Conservation (phyloP, 2,113 vertebrate species). For the Ceratotherium simum region DNA sequence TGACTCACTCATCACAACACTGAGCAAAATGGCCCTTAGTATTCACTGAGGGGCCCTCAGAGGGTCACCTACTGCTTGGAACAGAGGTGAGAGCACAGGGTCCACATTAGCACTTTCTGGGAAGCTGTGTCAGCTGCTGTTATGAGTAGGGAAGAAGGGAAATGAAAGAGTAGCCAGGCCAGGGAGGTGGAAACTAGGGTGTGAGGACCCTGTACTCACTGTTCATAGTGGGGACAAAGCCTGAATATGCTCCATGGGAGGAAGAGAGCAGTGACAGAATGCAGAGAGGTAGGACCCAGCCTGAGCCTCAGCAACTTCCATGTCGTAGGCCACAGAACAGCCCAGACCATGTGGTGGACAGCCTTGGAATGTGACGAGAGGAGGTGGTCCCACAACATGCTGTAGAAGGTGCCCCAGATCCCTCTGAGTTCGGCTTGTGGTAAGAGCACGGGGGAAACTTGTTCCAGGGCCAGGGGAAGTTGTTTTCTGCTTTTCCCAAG, state of each 20-base stretch:
- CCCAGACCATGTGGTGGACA: accelerated
- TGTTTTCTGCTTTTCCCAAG: background rate
- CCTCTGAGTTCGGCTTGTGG: background rate
- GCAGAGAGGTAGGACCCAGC: no score
- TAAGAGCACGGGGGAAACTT: background rate
- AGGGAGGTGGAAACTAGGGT: no score
- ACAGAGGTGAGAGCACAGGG: background rate
- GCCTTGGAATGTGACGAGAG: accelerated
- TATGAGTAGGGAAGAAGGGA: background rate
- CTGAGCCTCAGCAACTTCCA: background rate
- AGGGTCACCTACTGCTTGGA: no score
- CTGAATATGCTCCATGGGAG: no score
- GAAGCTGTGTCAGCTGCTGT: background rate
- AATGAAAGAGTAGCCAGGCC: background rate
- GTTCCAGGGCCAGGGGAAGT: background rate
- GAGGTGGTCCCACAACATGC: background rate
- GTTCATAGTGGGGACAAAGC: background rate
- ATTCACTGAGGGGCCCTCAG: background rate
- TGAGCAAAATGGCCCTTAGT: background rate
- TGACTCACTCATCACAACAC: no score
- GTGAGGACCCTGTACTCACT: background rate
- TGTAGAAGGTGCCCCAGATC: background rate
- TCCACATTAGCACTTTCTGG: background rate
- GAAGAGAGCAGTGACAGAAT: background rate
- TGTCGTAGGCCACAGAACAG: background rate